These are phyloP conservation scores for Epicampocera succincta DNA, from an alignment of 2,888 invertebrate species.

Conservation along the genomic window DNA sequence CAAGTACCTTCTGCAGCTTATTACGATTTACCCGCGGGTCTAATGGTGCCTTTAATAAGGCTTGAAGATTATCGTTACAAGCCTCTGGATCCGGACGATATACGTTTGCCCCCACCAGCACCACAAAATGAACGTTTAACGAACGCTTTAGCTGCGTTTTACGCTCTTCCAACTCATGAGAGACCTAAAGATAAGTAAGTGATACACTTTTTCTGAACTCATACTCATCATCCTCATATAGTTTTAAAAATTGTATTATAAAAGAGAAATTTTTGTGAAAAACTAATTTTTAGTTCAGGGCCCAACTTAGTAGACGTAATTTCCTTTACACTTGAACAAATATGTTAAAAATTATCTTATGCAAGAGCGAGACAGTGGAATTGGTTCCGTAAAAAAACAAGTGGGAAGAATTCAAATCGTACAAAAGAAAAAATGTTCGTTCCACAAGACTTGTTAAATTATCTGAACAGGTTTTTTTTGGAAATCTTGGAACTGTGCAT, in stretches of 20 bases:
- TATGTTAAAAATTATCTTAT: too few relatives aligned
- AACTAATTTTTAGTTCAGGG: too few relatives aligned
- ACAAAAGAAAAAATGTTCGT: too few relatives aligned
- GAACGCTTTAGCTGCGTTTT: slow-evolving; percentile 97
- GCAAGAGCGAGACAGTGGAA: too few relatives aligned
- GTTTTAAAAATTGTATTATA: too few relatives aligned
- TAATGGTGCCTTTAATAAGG: slow-evolving; percentile 98
- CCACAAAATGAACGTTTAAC: slow-evolving; percentile 96
- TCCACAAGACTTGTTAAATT: too few relatives aligned
- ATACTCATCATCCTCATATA: too few relatives aligned
- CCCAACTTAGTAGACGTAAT: too few relatives aligned
- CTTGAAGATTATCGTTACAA: slow-evolving; percentile 95
- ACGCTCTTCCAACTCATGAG: slow-evolving; percentile 96
- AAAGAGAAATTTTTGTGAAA: too few relatives aligned
- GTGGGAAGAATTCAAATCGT: too few relatives aligned
- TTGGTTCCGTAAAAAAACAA: too few relatives aligned
- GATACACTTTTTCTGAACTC: not conserved
- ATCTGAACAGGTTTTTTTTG: not conserved
- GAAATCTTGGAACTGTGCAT: not conserved
- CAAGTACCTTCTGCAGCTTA: slow-evolving; percentile 96
- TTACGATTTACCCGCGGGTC: slow-evolving; percentile 97
- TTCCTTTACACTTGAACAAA: too few relatives aligned
- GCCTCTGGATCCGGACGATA: slow-evolving; percentile 93
- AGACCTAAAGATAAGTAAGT: slow-evolving; percentile 94
- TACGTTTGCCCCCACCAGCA: slow-evolving; percentile 96